A percentile compares a stretch with the other conserved stretches of the same genome.
These are phyloP conservation scores for Dynastes hyllus DNA, from an alignment of 2,888 invertebrate genomes.

Conservation along the genomic window DNA sequence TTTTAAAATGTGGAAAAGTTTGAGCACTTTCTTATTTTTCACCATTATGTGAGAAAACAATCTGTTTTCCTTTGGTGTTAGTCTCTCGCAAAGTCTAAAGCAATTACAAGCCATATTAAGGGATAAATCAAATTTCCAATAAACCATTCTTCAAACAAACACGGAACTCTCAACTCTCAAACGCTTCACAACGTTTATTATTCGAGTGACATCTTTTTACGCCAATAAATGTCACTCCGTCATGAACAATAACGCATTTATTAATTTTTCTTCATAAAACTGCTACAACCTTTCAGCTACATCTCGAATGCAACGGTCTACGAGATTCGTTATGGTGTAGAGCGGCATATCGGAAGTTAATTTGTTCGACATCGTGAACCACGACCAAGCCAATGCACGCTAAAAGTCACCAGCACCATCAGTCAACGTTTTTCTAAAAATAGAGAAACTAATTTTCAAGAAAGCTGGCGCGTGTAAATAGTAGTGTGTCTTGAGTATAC, in stretches of 20 bases:
- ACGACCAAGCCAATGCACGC: slow-evolving; percentile 45
- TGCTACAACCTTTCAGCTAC: neutral
- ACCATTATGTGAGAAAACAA: too few species aligned
- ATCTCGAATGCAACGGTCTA: neutral
- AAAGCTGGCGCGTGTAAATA: slow-evolving; percentile 17
- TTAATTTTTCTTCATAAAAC: neutral
- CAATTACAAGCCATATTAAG: too few species aligned
- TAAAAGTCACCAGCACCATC: slow-evolving; percentile 47
- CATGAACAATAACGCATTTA: neutral
- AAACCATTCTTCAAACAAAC: too few species aligned
- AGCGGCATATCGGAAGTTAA: slow-evolving; percentile 33
- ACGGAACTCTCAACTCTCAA: too few species aligned
- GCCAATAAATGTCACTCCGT: neutral
- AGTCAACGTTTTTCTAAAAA: slow-evolving; percentile 35
- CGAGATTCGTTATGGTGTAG: neutral
- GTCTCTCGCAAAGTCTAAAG: too few species aligned
- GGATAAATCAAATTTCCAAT: too few species aligned
- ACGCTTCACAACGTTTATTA: neutral
- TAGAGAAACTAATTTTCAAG: slow-evolving; percentile 30
- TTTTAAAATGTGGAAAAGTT: too few species aligned
- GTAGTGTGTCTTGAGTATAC: neutral
- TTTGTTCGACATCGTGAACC: slow-evolving; percentile 48
- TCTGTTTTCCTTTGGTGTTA: too few species aligned
- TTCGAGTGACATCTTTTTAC: neutral
- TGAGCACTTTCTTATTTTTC: too few species aligned